phyloP scores from a whole-genome alignment of 2,888 invertebrate species.

The Acronicta leporina region DNA sequence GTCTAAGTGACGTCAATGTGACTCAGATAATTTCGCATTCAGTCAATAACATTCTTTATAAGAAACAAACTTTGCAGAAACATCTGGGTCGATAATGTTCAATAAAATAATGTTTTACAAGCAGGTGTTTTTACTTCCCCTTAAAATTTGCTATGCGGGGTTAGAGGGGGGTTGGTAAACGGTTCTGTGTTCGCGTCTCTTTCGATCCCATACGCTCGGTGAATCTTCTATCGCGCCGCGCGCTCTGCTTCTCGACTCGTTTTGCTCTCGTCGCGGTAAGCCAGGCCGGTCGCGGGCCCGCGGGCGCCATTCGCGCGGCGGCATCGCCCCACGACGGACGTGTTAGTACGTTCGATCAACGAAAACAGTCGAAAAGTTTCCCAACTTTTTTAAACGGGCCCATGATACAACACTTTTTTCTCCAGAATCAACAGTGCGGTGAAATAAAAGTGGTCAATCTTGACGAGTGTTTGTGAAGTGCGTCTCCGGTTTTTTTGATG shows the following conservation, averaged over 20 bases:
- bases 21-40: slow-evolving; percentile 26
- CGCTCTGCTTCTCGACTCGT: slow-evolving; percentile 72
- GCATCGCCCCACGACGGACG: slow-evolving; percentile 72
- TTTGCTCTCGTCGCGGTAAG: slow-evolving; percentile 65
- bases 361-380: slow-evolving; percentile 83
- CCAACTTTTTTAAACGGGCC: slow-evolving; percentile 79
- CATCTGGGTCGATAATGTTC: slow-evolving; percentile 47
- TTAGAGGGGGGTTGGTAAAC: slow-evolving; percentile 65
- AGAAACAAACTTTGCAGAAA: slow-evolving; percentile 40
- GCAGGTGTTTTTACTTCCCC: slow-evolving; percentile 74
- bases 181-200: slow-evolving; percentile 66
- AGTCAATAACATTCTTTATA: slow-evolving; percentile 41
- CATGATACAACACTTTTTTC: slow-evolving; percentile 69
- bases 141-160: slow-evolving; percentile 69
- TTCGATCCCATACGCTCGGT: slow-evolving; percentile 51
- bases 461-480: slow-evolving; percentile 79
- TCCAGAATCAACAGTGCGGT: slow-evolving; percentile 76
- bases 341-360: slow-evolving; percentile 62
- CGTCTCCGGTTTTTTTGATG: slow-evolving; percentile 71
- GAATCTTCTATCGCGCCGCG: slow-evolving; percentile 67
- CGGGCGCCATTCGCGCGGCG: slow-evolving; percentile 73
- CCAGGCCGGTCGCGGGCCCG: slow-evolving; percentile 36
- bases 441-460: slow-evolving; percentile 71
- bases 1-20: slow-evolving; percentile 25
- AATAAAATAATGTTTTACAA: slow-evolving; percentile 60